These are phyloP conservation scores for Lysandra bellargus DNA, from an alignment of 2,888 invertebrate species.

Conservation along the genomic window DNA sequence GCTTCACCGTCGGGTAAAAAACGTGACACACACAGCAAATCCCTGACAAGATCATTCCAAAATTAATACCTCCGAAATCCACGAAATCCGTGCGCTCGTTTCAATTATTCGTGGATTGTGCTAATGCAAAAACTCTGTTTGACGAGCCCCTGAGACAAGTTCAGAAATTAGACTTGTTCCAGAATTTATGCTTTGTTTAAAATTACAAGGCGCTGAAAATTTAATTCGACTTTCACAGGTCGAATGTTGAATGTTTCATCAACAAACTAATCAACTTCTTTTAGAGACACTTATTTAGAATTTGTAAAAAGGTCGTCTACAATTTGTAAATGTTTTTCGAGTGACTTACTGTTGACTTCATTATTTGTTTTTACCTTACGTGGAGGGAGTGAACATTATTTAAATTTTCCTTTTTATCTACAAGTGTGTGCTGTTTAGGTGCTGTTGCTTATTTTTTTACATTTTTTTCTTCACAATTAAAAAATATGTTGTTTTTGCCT, in stretches of 20 bases:
- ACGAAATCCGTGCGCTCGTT: conserved; percentile 19
- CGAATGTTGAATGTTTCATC: not conserved
- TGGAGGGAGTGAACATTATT: not conserved
- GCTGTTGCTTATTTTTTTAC: too few relatives aligned
- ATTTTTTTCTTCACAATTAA: too few relatives aligned
- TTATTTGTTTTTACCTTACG: not conserved
- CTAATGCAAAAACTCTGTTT: conserved; percentile 28
- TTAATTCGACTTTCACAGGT: conserved; percentile 7
- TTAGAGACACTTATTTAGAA: not conserved
- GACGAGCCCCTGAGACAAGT: conserved; percentile 29
- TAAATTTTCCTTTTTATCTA: not conserved
- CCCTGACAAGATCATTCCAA: not conserved
- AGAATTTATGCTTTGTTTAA: conserved; percentile 15
- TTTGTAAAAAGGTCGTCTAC: not conserved
- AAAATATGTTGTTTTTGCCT: too few relatives aligned
- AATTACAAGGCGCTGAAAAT: conserved; percentile 9
- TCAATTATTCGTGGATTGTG: conserved; percentile 20
- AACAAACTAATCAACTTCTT: conserved; percentile 13
- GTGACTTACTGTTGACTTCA: not conserved
- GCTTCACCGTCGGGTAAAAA: not conserved
- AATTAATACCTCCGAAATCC: conserved; percentile 5
- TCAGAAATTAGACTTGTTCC: conserved; percentile 28
- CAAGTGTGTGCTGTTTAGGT: too few relatives aligned
- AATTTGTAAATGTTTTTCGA: not conserved
- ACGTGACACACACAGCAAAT: not conserved